Evolutionary conservation across 2,113 vertebrate species (phyloP).

Genomic region (Pungitius pungitius): DNA sequence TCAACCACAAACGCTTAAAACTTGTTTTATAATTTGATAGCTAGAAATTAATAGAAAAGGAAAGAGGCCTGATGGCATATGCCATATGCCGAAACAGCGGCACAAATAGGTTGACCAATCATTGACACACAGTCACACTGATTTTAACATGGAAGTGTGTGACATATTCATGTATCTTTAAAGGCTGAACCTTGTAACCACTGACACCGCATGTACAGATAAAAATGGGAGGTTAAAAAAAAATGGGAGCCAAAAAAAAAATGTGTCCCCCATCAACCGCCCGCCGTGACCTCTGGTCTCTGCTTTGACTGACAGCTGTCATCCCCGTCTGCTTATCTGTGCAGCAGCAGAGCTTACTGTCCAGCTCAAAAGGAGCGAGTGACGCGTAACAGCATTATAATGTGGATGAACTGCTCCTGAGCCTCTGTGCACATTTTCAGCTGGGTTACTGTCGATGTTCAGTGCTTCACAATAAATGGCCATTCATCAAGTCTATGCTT

Average conservation of each 20-base stretch:
- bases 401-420: not conserved
- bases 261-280: not conserved
- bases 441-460: not conserved
- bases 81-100: not conserved
- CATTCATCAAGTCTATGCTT: not conserved
- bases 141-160: not conserved
- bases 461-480: not conserved
- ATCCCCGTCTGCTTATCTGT: not conserved
- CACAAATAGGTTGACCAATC: not conserved
- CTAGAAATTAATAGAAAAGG: too few species aligned
- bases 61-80: not conserved
- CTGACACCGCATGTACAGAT: not conserved
- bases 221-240: not conserved
- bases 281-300: not conserved
- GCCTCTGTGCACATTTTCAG: not conserved
- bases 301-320: slow-evolving; percentile 29
- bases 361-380: not conserved
- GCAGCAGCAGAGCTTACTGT: slow-evolving; percentile 3
- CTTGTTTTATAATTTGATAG: not conserved
- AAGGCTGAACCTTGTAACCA: not conserved
- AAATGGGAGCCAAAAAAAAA: not conserved
- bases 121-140: not conserved
- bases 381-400: not conserved
- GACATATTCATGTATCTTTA: not conserved
- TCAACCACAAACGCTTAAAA: not conserved